Percentiles rank a stretch among this genome's conserved stretches.
Evolutionary conservation across 2,113 vertebrate genomes (phyloP).

Genomic region (Helogale parvula): DNA sequence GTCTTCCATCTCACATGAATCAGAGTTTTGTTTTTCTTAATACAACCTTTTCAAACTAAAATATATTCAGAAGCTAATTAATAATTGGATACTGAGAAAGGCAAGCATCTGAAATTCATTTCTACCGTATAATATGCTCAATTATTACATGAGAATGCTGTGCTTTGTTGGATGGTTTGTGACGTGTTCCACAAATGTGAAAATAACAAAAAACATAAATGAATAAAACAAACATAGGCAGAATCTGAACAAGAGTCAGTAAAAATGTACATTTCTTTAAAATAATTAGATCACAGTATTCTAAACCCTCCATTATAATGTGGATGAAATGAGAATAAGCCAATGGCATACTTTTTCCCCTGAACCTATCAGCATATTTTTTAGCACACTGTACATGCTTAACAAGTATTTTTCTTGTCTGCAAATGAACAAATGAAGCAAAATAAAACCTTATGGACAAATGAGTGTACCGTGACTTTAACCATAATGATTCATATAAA

Average conservation of each 20-base stretch:
- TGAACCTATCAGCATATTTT: not conserved
- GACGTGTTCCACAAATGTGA: not conserved
- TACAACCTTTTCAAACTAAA: not conserved
- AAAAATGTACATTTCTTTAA: not conserved
- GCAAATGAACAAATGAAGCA: not conserved
- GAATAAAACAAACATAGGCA: not conserved
- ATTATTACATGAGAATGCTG: too few species aligned
- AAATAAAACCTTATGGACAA: not conserved
- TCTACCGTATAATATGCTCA: not conserved
- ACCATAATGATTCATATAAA: not conserved
- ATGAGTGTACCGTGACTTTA: rapidly evolving
- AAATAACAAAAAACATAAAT: not conserved
- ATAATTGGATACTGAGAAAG: not conserved
- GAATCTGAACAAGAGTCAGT: not conserved
- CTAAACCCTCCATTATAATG: not conserved
- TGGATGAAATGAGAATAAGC: not conserved
- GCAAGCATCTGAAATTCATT: not conserved
- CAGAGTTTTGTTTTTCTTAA: not conserved
- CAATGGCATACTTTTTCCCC: not conserved
- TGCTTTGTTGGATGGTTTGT: not conserved
- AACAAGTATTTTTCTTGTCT: not conserved
- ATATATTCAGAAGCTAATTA: not conserved
- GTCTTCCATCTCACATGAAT: not conserved
- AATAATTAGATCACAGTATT: not conserved
- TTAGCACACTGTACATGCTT: not conserved